These are phyloP conservation scores for Pristionchus entomophagus DNA, from an alignment of 2,888 invertebrate species.

Conservation along the genomic window DNA sequence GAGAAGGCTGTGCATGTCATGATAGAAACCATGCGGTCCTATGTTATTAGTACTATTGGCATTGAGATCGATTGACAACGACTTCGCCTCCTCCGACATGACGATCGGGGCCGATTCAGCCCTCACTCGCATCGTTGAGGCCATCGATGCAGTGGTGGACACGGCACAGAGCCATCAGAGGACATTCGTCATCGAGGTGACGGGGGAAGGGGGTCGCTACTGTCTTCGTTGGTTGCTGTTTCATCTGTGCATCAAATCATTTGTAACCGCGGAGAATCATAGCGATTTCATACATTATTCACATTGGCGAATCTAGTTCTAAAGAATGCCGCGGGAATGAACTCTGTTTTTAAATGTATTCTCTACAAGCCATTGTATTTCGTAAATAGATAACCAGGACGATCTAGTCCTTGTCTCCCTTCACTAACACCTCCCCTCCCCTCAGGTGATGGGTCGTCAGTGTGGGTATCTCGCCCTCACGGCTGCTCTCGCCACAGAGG, in stretches of 20 bases:
- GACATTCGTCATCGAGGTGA: conserved; percentile 93
- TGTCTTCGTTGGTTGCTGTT: not conserved
- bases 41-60: not conserved
- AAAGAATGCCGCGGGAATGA: too few species aligned
- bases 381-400: too few species aligned
- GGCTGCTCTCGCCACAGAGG: conserved; percentile 92
- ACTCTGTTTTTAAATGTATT: too few species aligned
- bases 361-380: too few species aligned
- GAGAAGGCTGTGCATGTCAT: not conserved
- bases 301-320: too few species aligned
- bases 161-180: conserved; percentile 97
- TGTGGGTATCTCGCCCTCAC: conserved; percentile 98
- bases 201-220: not conserved
- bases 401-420: too few species aligned
- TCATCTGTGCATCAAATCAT: not conserved
- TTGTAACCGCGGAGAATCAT: too few species aligned
- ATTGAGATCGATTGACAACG: conserved; percentile 82
- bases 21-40: too few species aligned
- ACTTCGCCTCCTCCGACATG: conserved; percentile 99
- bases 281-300: too few species aligned
- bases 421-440: too few species aligned
- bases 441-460: conserved; percentile 93
- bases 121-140: conserved; percentile 95
- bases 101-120: conserved; percentile 97
- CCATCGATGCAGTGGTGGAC: conserved; percentile 95